Evolutionary conservation across 2,888 invertebrate genomes (phyloP), one percentile per base, ranked within the genome.

Genomic region (Drymonia ruficornis): DNA sequence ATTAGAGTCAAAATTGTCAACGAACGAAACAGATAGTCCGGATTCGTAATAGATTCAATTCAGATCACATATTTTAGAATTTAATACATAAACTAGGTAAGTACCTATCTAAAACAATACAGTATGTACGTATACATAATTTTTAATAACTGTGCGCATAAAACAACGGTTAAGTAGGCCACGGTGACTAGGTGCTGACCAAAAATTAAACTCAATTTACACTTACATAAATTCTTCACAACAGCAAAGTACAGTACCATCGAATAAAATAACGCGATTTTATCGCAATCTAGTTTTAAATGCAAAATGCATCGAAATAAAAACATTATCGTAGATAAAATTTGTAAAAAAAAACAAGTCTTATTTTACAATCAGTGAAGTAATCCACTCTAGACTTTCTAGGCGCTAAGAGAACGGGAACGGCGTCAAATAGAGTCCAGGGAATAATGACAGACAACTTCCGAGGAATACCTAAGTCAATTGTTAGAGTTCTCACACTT

Each of bases 401-500:
- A 45, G 12, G n/a, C 45, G 28, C 45, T 45, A 45, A 45, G 28
- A 45, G n/a, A 9, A 6, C 28, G 45, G 12, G 8, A 31, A 43
- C n/a, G 18, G 13, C 29, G 53, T 38, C 42, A 51, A 48, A 57
- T 48, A 23, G 7, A 50, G 52, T 50, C 60, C 34, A 47, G 62
- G 57, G 61, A 55, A 70, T 76, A 78, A 78, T 76, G 68, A 67
- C 67, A 53, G 49, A 52, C 49, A 72, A 78, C 67, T 70, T 61
- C 47, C 57, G 31, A 49, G 61, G 52, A 55, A 58, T 56, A 47
- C 49, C 64, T 62, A 68, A 76, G 67, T 64, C 69, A 67, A 71
- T 74, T 74, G 72, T 56, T 59, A 50, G 53, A 70, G 61, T 69
- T 66, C 61, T 58, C 49, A 58, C 43, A 66, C 59, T 69, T 65